These are phyloP conservation scores for Aplochiton taeniatus DNA, from an alignment of 2,797 vertebrate species.

Conservation along the genomic window DNA sequence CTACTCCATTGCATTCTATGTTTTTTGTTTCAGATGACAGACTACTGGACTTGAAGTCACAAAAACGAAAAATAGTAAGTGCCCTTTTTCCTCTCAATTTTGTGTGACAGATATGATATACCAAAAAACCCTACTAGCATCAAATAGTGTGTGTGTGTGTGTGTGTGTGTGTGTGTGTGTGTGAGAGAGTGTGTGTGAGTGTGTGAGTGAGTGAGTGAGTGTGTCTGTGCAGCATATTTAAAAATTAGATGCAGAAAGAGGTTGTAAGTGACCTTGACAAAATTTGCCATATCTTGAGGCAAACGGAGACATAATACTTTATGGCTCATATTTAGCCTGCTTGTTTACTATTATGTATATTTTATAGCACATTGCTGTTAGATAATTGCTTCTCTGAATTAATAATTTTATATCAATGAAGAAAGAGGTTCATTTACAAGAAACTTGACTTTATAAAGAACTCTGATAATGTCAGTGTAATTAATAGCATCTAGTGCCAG, in stretches of 20 bases:
- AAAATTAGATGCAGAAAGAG: too few species aligned
- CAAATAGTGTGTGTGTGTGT: background rate
- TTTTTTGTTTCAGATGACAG: slow-evolving; percentile 84
- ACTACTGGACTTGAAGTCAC: slow-evolving; percentile 88
- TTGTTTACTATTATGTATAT: slow-evolving; percentile 77
- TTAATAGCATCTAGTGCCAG: slow-evolving; percentile 95
- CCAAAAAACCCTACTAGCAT: too few species aligned
- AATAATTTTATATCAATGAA: slow-evolving; percentile 90
- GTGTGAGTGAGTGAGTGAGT: too few species aligned
- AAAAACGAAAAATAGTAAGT: slow-evolving; percentile 98
- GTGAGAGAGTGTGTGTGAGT: background rate
- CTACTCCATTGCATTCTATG: background rate
- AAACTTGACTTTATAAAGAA: slow-evolving; percentile 94
- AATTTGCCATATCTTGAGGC: too few species aligned
- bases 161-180: background rate
- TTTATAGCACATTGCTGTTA: slow-evolving; percentile 78
- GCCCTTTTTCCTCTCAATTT: background rate
- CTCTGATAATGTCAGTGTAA: slow-evolving; percentile 95
- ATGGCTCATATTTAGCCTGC: slow-evolving; percentile 59
- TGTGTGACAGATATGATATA: too few species aligned
- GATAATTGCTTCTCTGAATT: slow-evolving; percentile 89
- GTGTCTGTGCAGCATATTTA: too few species aligned
- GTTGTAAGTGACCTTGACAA: too few species aligned
- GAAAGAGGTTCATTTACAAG: slow-evolving; percentile 90
- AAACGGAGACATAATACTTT: slow-evolving; percentile 56